A percentile compares a stretch with the other conserved stretches of the same genome.
Conservation (phyloP, 2,797 vertebrate genomes). For the Parambassis ranga region DNA sequence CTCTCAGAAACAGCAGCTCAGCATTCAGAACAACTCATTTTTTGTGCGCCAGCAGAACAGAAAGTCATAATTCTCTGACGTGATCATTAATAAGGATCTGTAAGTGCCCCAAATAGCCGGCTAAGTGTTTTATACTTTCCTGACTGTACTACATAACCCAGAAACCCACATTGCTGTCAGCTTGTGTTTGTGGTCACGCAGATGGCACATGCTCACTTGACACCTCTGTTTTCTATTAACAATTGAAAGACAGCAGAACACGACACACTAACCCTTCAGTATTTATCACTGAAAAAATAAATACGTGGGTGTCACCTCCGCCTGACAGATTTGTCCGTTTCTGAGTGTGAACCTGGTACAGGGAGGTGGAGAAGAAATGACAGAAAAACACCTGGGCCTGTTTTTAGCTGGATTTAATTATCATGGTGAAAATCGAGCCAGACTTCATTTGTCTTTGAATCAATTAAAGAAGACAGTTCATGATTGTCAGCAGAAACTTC, state of each 20-base stretch:
- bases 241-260: neutral
- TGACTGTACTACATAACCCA: slow-evolving; percentile 26
- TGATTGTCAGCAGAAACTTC: neutral
- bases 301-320: slow-evolving; percentile 39
- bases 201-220: neutral
- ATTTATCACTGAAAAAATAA: neutral
- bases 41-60: neutral
- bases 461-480: neutral
- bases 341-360: slow-evolving; percentile 13
- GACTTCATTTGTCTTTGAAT: neutral
- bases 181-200: neutral
- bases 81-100: slow-evolving; percentile 28
- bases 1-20: neutral
- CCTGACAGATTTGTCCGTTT: slow-evolving; percentile 12
- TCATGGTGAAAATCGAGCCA: neutral
- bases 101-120: slow-evolving; percentile 9
- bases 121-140: slow-evolving; percentile 18
- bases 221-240: neutral
- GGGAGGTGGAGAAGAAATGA: too few species aligned
- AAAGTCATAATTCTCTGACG: neutral
- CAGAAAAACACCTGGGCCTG: neutral
- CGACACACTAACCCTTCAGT: neutral
- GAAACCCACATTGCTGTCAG: slow-evolving; percentile 33
- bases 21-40: neutral
- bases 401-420: neutral